Evolutionary conservation across 1,140 invertebrate species (phyloP).

Genomic region (Drosophila ohnishii): DNA sequence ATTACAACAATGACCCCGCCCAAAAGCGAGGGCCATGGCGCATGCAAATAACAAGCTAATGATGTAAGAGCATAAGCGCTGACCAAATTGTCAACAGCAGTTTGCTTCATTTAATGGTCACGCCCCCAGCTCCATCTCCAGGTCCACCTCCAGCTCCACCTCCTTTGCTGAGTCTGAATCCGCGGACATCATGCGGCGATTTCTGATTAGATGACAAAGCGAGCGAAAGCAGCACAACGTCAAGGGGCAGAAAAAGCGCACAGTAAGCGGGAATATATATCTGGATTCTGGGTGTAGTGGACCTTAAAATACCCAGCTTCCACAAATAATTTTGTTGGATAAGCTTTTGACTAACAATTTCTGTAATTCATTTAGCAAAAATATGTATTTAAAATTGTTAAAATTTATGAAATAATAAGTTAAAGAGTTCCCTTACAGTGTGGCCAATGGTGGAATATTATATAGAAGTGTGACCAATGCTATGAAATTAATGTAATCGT

Average conservation of each 20-base stretch:
- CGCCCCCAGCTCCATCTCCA: slow-evolving; percentile 17
- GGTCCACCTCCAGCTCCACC: neutral
- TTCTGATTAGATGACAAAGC: slow-evolving; percentile 81
- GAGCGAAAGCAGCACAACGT: slow-evolving; percentile 31
- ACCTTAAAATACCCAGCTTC: neutral
- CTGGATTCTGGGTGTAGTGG: neutral
- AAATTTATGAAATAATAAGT: neutral
- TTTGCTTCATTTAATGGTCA: slow-evolving; percentile 45
- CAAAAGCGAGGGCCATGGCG: slow-evolving; percentile 9
- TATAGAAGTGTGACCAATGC: neutral
- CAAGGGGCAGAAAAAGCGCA: slow-evolving; percentile 19
- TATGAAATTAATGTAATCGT: no score
- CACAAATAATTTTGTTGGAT: no score
- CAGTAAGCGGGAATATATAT: neutral
- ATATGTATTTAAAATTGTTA: neutral
- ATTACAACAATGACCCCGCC: slow-evolving; percentile 34
- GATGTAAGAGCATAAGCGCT: slow-evolving; percentile 77
- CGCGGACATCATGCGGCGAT: slow-evolving; percentile 73
- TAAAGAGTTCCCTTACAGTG: neutral
- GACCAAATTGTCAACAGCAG: slow-evolving; percentile 79
- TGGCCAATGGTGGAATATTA: no score
- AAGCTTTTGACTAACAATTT: neutral
- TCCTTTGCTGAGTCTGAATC: slow-evolving; percentile 12
- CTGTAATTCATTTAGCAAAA: neutral
- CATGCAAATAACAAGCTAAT: slow-evolving; percentile 81